phyloP scores from a whole-genome alignment of 2,113 vertebrate genomes.

The Herpetotheres cachinnans region DNA sequence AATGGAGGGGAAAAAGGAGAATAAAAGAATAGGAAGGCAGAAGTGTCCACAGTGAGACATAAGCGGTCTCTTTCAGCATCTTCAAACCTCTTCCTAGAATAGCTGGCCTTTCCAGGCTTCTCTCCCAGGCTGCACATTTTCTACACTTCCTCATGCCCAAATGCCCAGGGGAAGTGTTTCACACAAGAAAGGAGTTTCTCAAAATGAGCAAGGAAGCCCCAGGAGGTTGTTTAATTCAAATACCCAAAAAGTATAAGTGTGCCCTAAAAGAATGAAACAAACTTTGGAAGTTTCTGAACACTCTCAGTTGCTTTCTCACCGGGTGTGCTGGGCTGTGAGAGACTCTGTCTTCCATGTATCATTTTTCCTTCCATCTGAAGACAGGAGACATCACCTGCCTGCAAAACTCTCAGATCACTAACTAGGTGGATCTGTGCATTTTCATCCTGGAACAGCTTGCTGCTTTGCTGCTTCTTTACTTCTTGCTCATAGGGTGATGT shows the following conservation, averaged over 20 bases:
- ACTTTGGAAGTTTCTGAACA: background rate
- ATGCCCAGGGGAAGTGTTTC: background rate
- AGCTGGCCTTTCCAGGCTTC: background rate
- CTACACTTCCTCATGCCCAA: background rate
- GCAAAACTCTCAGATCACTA: conserved; percentile 1
- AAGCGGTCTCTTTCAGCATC: background rate
- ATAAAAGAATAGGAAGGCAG: background rate
- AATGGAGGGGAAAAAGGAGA: background rate
- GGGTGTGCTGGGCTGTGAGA: background rate
- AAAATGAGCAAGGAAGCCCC: conserved; percentile 2
- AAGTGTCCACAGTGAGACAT: background rate
- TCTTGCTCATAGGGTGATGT: background rate
- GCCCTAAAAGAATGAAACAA: background rate
- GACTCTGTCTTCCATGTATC: background rate
- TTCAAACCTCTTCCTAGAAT: conserved; percentile 7
- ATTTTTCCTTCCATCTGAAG: background rate
- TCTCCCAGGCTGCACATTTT: background rate
- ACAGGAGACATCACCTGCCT: background rate
- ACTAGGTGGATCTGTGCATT: background rate
- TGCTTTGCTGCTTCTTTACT: background rate
- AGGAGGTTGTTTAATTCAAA: conserved; percentile 49
- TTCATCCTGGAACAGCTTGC: conserved; percentile 8
- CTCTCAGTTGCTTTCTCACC: background rate
- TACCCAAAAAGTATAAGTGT: background rate
- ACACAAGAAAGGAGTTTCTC: background rate